Evolutionary conservation across 2,888 invertebrate genomes (phyloP).

Genomic region (Lamellibrachia columna): DNA sequence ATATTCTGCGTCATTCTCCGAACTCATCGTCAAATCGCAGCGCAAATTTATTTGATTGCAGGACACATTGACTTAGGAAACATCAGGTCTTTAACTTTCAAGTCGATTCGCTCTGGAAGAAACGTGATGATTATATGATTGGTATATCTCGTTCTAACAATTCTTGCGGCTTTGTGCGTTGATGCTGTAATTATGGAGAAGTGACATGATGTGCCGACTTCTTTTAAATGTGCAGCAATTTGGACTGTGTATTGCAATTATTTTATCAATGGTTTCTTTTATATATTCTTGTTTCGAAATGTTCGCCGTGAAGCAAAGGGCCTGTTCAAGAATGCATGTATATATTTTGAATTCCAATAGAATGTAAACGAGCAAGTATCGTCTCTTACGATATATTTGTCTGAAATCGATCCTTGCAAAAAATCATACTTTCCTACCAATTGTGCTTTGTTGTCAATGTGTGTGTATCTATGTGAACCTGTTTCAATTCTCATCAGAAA

Average conservation of each 20-base stretch:
- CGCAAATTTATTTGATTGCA: neutral
- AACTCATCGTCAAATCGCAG: neutral
- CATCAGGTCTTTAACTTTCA: neutral
- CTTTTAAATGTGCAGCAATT: neutral
- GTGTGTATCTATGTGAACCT: too few species aligned
- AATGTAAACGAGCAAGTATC: too few species aligned
- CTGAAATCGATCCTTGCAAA: too few species aligned
- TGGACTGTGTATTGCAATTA: neutral
- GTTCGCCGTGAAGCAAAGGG: too few species aligned
- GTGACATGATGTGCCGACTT: neutral
- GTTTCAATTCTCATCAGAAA: too few species aligned
- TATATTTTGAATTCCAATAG: too few species aligned
- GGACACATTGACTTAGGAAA: neutral
- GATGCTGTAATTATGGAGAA: neutral
- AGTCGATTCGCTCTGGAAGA: neutral
- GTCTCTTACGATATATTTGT: too few species aligned
- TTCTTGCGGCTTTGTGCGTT: neutral
- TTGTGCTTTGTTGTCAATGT: too few species aligned
- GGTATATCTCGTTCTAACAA: neutral
- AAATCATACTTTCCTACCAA: too few species aligned
- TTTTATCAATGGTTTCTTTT: neutral
- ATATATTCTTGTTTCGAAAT: too few species aligned
- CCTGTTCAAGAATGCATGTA: too few species aligned
- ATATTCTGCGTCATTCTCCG: neutral
- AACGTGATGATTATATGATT: neutral